Evolutionary conservation across 1,140 invertebrate genomes (phyloP).

Genomic region (Sycophila sp.): DNA sequence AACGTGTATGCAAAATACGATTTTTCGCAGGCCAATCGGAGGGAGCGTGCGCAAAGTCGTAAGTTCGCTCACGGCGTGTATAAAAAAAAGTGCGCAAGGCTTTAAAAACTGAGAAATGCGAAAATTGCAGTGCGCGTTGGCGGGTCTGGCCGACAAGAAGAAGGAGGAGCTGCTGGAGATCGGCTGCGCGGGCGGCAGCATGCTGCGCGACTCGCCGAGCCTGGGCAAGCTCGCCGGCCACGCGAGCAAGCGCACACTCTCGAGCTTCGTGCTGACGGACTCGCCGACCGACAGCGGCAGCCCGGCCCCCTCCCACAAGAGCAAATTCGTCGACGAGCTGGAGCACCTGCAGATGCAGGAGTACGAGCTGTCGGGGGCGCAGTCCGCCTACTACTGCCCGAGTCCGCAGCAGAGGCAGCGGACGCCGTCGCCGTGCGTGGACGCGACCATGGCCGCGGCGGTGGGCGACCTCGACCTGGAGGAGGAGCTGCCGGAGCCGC

Average conservation of each 20-base stretch:
- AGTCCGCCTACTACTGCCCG: slow-evolving; percentile 46
- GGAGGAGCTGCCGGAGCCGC: slow-evolving; percentile 70
- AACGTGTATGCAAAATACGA: too few relatives aligned
- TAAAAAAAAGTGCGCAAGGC: too few relatives aligned
- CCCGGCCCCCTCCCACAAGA: slow-evolving; percentile 67
- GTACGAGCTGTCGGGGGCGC: slow-evolving; percentile 70
- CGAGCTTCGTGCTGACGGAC: slow-evolving; percentile 61
- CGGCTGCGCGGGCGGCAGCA: slow-evolving; percentile 71
- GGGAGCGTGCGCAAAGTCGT: too few relatives aligned
- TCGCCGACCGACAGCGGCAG: slow-evolving; percentile 40
- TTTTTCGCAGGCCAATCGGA: too few relatives aligned
- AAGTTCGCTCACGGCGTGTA: too few relatives aligned
- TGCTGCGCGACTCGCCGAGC: not conserved
- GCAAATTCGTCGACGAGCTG: slow-evolving; percentile 74
- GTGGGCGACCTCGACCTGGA: slow-evolving; percentile 63
- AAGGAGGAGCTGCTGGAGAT: slow-evolving; percentile 79
- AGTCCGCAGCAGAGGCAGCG: slow-evolving; percentile 66
- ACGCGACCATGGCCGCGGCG: slow-evolving; percentile 66
- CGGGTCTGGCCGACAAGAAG: slow-evolving; percentile 71
- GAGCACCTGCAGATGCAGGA: slow-evolving; percentile 71
- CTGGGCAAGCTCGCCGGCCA: slow-evolving; percentile 40
- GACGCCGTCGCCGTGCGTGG: slow-evolving; percentile 65
- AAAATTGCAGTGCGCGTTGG: slow-evolving; percentile 29
- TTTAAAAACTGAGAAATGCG: too few relatives aligned
- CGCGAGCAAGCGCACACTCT: slow-evolving; percentile 69